Conservation (phyloP, 1,140 invertebrate species). For the Copidosoma floridanum region DNA sequence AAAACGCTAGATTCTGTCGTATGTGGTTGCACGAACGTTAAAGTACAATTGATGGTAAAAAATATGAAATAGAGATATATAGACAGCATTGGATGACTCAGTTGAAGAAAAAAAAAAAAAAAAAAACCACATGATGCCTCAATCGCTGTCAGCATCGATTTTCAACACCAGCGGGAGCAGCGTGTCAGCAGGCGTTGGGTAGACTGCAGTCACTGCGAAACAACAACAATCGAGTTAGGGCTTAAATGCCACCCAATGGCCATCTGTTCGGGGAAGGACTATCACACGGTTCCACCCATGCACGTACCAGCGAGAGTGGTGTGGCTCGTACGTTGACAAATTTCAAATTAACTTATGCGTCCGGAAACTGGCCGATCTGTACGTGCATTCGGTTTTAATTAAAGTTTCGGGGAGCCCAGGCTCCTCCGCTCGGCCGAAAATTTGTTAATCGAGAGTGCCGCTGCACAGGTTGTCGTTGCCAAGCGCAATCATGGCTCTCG, state of each 20-base stretch:
- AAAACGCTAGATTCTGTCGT: too few species aligned
- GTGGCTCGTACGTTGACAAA: conserved; percentile 14
- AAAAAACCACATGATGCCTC: too few species aligned
- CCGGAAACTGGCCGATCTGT: not conserved
- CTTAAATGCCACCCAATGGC: conserved; percentile 13
- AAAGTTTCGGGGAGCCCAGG: conserved; percentile 6
- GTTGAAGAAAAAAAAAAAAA: too few species aligned
- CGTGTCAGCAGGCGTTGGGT: too few species aligned
- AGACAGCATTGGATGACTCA: too few species aligned
- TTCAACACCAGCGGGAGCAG: too few species aligned
- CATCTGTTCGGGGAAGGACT: conserved; percentile 10
- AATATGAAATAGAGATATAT: too few species aligned
- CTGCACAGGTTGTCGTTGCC: conserved; percentile 5
- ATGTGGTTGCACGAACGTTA: too few species aligned
- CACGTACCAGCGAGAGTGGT: too few species aligned
- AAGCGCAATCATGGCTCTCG: conserved; percentile 23
- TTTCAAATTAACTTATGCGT: conserved; percentile 25
- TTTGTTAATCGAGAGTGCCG: conserved; percentile 20
- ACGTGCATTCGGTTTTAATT: conserved; percentile 22
- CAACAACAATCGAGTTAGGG: not conserved
- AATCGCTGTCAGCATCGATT: too few species aligned
- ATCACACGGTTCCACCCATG: conserved; percentile 5
- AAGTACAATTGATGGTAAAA: too few species aligned
- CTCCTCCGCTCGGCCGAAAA: conserved; percentile 1
- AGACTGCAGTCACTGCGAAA: too few species aligned